These are phyloP conservation scores for Garra rufa DNA, from an alignment of 2,113 vertebrate species.

Conservation along the genomic window DNA sequence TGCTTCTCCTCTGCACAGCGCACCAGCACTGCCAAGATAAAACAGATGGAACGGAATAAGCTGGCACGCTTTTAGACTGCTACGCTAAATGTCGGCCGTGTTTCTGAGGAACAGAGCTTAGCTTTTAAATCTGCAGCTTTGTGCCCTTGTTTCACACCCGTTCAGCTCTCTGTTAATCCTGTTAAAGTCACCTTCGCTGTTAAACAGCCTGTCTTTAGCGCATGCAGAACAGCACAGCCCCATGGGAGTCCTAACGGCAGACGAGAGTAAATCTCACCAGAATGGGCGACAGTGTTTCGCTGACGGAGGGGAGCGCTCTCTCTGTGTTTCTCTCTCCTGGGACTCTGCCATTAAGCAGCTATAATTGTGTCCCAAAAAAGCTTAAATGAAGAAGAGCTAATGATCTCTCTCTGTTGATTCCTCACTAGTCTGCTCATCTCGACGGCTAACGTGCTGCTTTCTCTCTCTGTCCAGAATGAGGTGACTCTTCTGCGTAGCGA, in stretches of 20 bases:
- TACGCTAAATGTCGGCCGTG: constrained; percentile 73
- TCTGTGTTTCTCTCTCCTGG: constrained; percentile 42
- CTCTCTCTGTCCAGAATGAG: constrained; percentile 84
- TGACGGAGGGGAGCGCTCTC: constrained; percentile 43
- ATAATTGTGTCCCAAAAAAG: constrained; percentile 45
- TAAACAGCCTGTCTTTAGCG: constrained; percentile 76
- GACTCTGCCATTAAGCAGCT: constrained; percentile 35
- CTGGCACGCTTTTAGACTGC: constrained; percentile 78
- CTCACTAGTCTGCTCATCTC: neutral
- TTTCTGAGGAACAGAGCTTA: constrained; percentile 67
- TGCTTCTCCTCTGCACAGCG: constrained; percentile 70
- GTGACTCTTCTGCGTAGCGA: constrained; percentile 99
- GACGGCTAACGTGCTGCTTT: constrained; percentile 62
- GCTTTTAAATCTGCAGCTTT: constrained; percentile 76
- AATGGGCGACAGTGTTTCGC: constrained; percentile 52
- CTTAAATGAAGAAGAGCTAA: constrained; percentile 42
- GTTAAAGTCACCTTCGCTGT: constrained; percentile 83
- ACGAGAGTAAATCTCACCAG: constrained; percentile 75
- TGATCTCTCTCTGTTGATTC: constrained; percentile 16
- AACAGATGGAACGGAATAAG: constrained; percentile 81
- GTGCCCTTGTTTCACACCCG: constrained; percentile 53
- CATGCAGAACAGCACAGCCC: constrained; percentile 74
- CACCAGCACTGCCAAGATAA: constrained; percentile 70
- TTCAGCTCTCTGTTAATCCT: constrained; percentile 72
- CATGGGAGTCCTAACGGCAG: constrained; percentile 69